Evolutionary conservation across 2,888 invertebrate species (phyloP).

Genomic region (Drosophila melanosoma): DNA sequence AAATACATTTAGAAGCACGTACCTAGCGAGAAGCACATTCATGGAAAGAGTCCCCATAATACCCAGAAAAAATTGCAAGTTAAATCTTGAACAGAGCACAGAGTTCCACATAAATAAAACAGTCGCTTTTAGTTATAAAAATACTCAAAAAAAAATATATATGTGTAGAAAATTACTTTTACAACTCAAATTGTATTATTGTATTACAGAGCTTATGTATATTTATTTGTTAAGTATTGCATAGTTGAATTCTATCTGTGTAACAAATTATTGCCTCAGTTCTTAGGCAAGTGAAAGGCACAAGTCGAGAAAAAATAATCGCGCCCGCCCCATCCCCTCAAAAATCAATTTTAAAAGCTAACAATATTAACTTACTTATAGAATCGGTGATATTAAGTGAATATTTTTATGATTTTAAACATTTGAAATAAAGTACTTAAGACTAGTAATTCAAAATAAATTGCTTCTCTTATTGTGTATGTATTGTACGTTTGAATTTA

Average conservation of each 20-base stretch:
- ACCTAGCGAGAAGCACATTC: constrained; percentile 64
- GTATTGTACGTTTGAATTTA: not conserved
- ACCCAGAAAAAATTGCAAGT: constrained; percentile 11
- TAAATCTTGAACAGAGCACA: constrained; percentile 41
- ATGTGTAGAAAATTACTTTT: constrained; percentile 31
- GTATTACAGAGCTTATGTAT: constrained; percentile 35
- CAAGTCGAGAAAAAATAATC: constrained; percentile 10
- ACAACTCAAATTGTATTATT: constrained; percentile 22
- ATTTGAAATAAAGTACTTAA: constrained; percentile 56
- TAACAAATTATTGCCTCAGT: constrained; percentile 23
- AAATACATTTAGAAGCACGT: constrained; percentile 61
- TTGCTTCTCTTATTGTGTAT: not conserved
- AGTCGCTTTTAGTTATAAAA: constrained; percentile 42
- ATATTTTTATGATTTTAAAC: constrained; percentile 63
- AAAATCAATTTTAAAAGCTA: constrained; percentile 36
- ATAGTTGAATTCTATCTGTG: constrained; percentile 42
- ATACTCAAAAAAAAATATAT: not conserved
- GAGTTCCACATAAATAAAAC: constrained; percentile 50
- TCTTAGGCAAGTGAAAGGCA: constrained; percentile 17
- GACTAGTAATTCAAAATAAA: constrained; percentile 34
- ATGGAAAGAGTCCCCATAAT: constrained; percentile 36
- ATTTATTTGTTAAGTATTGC: constrained; percentile 41
- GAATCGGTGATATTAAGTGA: constrained; percentile 77
- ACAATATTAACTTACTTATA: constrained; percentile 53
- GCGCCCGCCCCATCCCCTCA: constrained; percentile 8